Percentiles rank a stretch among this genome's conserved stretches.
Evolutionary conservation across 2,113 vertebrate genomes (phyloP).

Genomic region (Pseudolaguvia tuberculata): DNA sequence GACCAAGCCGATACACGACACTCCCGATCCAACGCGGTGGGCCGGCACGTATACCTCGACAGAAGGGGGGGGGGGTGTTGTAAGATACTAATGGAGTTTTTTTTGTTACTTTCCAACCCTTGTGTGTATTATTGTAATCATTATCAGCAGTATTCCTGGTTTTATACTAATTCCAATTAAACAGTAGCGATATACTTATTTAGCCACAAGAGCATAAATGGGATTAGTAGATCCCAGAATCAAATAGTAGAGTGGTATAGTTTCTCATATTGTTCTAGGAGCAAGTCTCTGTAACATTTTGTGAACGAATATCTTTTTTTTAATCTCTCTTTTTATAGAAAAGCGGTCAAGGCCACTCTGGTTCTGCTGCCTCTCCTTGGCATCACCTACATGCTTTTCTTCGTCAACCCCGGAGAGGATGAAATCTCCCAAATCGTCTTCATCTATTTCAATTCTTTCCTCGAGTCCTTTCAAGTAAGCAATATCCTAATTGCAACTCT

Average conservation of each 20-base stretch:
- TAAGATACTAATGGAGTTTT: too few species aligned
- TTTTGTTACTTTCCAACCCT: too few species aligned
- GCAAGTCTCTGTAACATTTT: not conserved
- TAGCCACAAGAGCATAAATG: not conserved
- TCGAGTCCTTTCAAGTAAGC: conserved; percentile 94
- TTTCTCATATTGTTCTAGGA: too few species aligned
- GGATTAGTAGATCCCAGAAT: not conserved
- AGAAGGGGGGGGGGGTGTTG: too few species aligned
- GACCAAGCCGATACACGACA: too few species aligned
- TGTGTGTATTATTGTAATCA: too few species aligned
- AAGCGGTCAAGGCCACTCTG: conserved; percentile 95
- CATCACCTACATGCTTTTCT: conserved; percentile 98
- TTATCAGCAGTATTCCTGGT: too few species aligned
- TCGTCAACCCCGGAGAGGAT: conserved; percentile 93
- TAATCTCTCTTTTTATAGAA: conserved; percentile 64
- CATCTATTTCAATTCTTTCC: conserved; percentile 97
- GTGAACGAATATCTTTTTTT: not conserved
- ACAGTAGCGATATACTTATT: too few species aligned
- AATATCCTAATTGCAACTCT: not conserved
- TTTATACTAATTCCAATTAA: too few species aligned
- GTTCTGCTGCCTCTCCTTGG: conserved; percentile 94
- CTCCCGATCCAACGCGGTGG: too few species aligned
- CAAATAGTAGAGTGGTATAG: too few species aligned
- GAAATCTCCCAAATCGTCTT: conserved; percentile 91
- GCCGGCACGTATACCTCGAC: too few species aligned